These are phyloP conservation scores for Sinotaia quadrata DNA, from an alignment of 2,888 invertebrate species.

Conservation along the genomic window DNA sequence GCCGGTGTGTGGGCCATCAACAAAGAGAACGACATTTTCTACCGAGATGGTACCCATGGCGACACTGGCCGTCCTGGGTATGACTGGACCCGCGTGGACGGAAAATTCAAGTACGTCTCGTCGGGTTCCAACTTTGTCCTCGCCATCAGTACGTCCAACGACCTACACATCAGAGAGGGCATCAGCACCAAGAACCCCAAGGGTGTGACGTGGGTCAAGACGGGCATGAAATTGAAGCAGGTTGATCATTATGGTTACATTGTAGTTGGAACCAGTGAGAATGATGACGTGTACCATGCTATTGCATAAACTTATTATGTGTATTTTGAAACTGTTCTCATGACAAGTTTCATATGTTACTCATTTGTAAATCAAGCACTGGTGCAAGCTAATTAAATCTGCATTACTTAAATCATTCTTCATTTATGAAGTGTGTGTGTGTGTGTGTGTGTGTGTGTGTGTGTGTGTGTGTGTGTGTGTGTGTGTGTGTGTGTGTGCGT, in stretches of 20 bases:
- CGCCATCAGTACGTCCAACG: neutral
- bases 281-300: too few relatives aligned
- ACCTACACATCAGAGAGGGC: neutral
- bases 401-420: too few relatives aligned
- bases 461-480: neutral
- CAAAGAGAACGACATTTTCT: neutral
- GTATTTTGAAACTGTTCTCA: too few relatives aligned
- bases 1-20: conserved; percentile 1
- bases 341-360: too few relatives aligned
- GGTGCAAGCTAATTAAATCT: too few relatives aligned
- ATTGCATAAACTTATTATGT: too few relatives aligned
- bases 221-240: too few relatives aligned
- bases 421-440: neutral
- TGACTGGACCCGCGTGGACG: neutral
- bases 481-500: conserved; percentile 3
- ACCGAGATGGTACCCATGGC: neutral
- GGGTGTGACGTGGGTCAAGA: neutral
- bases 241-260: too few relatives aligned
- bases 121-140: neutral
- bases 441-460: conserved; percentile 7
- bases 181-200: neutral
- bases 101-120: neutral
- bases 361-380: too few relatives aligned
- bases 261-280: too few relatives aligned
- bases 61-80: neutral